These are phyloP conservation scores for Urocitellus parryii DNA, from an alignment of 2,113 vertebrate species.

Conservation along the genomic window DNA sequence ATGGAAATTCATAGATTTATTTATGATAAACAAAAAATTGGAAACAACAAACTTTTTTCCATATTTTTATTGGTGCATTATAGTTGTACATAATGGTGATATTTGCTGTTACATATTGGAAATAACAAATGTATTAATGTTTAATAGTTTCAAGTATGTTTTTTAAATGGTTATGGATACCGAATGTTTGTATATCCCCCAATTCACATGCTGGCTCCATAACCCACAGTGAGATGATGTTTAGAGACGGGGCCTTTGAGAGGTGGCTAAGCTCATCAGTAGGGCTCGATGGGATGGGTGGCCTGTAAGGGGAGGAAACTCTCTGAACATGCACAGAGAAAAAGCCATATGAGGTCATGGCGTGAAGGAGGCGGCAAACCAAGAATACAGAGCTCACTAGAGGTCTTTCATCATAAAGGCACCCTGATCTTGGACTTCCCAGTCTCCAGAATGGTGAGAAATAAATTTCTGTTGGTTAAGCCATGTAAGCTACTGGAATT, in stretches of 20 bases:
- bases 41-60: too few species aligned
- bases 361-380: not conserved
- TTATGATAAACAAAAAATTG: not conserved
- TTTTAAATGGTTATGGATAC: not conserved
- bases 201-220: not conserved
- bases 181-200: not conserved
- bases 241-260: not conserved
- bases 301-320: not conserved
- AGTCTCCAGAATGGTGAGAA: not conserved
- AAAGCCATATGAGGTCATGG: not conserved
- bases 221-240: not conserved
- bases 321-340: not conserved
- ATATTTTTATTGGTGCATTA: too few species aligned
- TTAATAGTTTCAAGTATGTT: not conserved
- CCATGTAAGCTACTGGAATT: not conserved
- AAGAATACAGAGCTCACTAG: not conserved
- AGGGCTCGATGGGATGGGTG: not conserved
- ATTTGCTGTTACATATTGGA: too few species aligned
- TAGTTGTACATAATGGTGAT: too few species aligned
- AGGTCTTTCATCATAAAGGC: too few species aligned
- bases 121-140: not conserved
- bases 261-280: not conserved
- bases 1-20: not conserved
- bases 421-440: not conserved
- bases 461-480: not conserved